A percentile compares a stretch with the other conserved stretches of the same genome.
Conservation (phyloP, 1,140 invertebrate species). For the Aphelenchoides fujianensis region DNA sequence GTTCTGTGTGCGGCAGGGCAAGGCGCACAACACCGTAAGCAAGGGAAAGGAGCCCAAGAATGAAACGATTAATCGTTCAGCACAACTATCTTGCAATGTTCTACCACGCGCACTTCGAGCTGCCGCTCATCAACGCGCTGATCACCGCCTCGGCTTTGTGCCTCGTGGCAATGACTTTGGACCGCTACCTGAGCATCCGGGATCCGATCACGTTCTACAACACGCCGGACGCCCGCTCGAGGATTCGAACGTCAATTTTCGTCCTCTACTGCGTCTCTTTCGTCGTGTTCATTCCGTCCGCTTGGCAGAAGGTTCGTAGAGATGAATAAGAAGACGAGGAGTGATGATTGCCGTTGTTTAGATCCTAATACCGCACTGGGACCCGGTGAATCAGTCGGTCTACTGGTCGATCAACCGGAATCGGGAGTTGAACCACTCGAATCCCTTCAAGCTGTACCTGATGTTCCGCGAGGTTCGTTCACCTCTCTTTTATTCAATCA, state of each 20-base stretch:
- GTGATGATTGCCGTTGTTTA: conserved; percentile 25
- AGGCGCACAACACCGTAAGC: conserved; percentile 32
- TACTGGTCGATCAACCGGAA: conserved; percentile 31
- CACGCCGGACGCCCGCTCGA: conserved; percentile 33
- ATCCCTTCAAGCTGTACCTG: conserved; percentile 43
- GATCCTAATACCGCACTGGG: conserved; percentile 18
- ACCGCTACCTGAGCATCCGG: conserved; percentile 50
- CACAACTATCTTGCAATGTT: conserved; percentile 45
- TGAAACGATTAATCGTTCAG: no score
- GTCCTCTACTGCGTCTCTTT: conserved; percentile 43
- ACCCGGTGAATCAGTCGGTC: conserved; percentile 11
- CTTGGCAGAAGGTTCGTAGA: conserved; percentile 31
- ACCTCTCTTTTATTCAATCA: no score
- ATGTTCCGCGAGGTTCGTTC: conserved; percentile 47
- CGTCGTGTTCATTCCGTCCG: conserved; percentile 49
- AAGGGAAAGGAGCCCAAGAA: no score
- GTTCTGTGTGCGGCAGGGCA: conserved; percentile 49
- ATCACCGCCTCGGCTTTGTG: conserved; percentile 56
- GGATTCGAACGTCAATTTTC: conserved; percentile 36
- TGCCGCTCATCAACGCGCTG: conserved; percentile 51
- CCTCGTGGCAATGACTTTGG: conserved; percentile 57
- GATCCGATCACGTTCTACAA: conserved; percentile 51
- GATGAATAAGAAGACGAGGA: background rate
- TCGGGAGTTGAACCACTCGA: conserved; percentile 21
- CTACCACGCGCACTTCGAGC: conserved; percentile 56